phyloP scores from a whole-genome alignment of 2,797 vertebrate species.

The Sebastes minor region DNA sequence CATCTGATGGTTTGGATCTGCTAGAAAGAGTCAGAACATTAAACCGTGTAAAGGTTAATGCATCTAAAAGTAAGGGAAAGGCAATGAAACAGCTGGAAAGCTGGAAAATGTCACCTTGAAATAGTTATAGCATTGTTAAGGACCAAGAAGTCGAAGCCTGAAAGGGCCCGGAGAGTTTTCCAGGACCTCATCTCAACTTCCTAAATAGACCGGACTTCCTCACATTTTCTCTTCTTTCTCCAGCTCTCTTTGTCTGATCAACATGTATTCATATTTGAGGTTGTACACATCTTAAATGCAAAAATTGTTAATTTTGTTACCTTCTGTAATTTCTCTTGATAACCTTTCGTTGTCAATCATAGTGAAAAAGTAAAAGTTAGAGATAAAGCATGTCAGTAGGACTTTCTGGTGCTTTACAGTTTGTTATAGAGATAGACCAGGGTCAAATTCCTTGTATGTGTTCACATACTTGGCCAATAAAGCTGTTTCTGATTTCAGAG shows the following conservation, averaged over 20 bases:
- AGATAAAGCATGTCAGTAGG: background rate
- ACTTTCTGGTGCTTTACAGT: background rate
- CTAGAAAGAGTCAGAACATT: background rate
- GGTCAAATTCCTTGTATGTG: background rate
- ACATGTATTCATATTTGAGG: background rate
- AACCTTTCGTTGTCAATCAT: background rate
- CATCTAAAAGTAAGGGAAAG: background rate
- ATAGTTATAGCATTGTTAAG: background rate
- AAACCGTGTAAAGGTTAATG: background rate
- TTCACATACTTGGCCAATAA: background rate
- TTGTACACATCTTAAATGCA: background rate
- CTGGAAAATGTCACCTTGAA: background rate
- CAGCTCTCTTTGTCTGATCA: background rate
- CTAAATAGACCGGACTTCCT: background rate
- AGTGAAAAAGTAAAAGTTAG: background rate
- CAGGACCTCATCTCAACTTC: background rate
- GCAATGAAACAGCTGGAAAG: background rate
- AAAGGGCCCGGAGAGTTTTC: background rate
- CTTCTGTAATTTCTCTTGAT: background rate
- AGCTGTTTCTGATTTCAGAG: background rate
- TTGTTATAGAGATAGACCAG: background rate
- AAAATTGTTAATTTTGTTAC: background rate
- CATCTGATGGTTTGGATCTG: background rate
- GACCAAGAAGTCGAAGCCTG: background rate
- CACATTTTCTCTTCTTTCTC: background rate